Base-by-base conservation (phyloP, 2,888 invertebrate genomes). In the Cryptocephalus moraei region DNA sequence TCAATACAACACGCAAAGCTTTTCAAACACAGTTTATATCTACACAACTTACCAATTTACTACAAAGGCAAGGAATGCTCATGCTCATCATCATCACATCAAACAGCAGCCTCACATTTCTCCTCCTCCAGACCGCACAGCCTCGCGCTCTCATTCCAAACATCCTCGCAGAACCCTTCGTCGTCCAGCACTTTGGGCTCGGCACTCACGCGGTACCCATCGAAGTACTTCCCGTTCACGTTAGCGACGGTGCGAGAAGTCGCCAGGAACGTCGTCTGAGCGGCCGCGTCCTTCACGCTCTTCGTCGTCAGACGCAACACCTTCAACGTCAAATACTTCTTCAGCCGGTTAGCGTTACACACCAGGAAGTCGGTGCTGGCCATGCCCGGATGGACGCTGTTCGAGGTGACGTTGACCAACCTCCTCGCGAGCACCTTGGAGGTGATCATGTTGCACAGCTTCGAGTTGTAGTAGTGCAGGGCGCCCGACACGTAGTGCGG, bases 401-500 rank as follows among this genome's bases (percentile, higher is more conserved):
- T 60, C 22, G 48, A 55, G 9, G 54, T 54, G 8, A 60, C 38
- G 10, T 52, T 47, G 33, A 14, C 3, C 14, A 57, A 36, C 42
- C 51, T 53, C 33, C 50, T 40, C 8, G 58, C 50, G 45, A 58
- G 56, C 36, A 50, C 53, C 39, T 54, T 55, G 1, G 57, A 48
- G 32, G 54, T 38, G 14, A 60, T 57, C 60, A 60, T 60, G 42
- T 58, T 59, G 42, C 56, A 60, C 34, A 59, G 43, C 41, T 60
- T 60, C 1, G 60, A 53, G 41, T 60, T 59, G 42, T 60, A 59
- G 42, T 60, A 60, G 32, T 54, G 57, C 10, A 53, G 13, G n/a
- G 52, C 49, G 2, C 49, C 50, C 1, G 56, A 53, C n/a, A 56
- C 33, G 13, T 52, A 49, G 44, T 49, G 44, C 1, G 53, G 52